Base-by-base conservation (phyloP, 2,888 invertebrate species). In the Lissonota sp. region DNA sequence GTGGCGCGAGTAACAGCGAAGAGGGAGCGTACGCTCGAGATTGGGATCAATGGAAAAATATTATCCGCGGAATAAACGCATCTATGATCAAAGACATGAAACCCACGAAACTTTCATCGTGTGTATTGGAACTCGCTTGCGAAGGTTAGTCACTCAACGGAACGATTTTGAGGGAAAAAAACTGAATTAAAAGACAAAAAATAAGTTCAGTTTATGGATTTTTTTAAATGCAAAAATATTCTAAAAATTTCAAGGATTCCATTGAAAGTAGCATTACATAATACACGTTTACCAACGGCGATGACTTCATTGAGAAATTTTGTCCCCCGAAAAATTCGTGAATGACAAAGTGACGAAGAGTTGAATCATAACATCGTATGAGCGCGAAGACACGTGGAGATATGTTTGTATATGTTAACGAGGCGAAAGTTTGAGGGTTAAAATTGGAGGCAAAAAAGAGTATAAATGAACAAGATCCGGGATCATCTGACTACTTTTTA, bases 31-130 rank as follows among this genome's bases (percentile, higher is more conserved):
- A 92, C 81, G 93, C 93, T 5, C 85, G 86, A 67, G 87, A 93
- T 77, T 92, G 92, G 92, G 84, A 86, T 1, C 87, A 88, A 14
- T 94, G 94, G 94, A 92, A 90, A 8, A 87, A 83, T 26, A 91
- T 92, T 53, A 84, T 94, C 7, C 88, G 88, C 67, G 87, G 87
- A 44, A 91, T 94, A 55, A 93, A 93, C 80, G 82, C 83, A 10
- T 86, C 92, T n/a, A n/a, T 94, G n/a, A 82, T 89, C 7, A 88
- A 87, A 60, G 92, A 93, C 79, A 86, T 88, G 4, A 89, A 86
- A 77, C 55, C 78, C 37, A 84, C 82, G 53, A 82, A 80, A 44
- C 78, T 88, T 16, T 82, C 86, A 14, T 70, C 87, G 5, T 87
- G 79, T 70, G 89, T 91, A 37, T 77, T 88, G 16, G 66, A 83